These are phyloP conservation scores for Ceratina australensis DNA, from an alignment of 1,140 invertebrate species.

Conservation along the genomic window DNA sequence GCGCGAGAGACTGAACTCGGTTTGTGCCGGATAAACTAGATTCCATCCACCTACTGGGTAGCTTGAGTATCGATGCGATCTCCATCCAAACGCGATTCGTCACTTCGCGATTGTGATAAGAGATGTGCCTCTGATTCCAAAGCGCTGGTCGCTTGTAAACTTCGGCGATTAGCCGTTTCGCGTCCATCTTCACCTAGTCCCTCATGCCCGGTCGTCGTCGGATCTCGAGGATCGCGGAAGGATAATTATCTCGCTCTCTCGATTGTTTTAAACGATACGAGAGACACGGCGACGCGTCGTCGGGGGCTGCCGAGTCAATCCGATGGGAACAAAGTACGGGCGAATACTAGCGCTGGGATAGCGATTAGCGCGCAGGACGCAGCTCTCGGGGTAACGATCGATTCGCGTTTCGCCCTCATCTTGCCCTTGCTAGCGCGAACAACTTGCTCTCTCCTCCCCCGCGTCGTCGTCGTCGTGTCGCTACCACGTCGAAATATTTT, in stretches of 20 bases:
- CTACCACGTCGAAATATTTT: background rate
- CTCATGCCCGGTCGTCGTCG: constrained; percentile 57
- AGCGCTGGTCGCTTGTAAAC: constrained; percentile 76
- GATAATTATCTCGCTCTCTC: too few species aligned
- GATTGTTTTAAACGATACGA: background rate
- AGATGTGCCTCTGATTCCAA: constrained; percentile 76
- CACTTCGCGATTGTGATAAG: constrained; percentile 77
- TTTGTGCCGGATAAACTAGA: constrained; percentile 16
- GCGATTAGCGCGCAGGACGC: constrained; percentile 77
- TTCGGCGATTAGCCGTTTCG: constrained; percentile 76
- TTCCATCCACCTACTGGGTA: constrained; percentile 72
- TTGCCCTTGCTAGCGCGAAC: constrained; percentile 72
- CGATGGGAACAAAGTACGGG: constrained; percentile 65
- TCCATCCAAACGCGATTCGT: constrained; percentile 77
- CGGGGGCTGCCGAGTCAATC: constrained; percentile 44
- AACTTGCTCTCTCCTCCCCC: constrained; percentile 40
- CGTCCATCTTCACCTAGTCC: constrained; percentile 75
- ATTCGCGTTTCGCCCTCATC: constrained; percentile 72
- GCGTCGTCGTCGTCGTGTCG: too few species aligned
- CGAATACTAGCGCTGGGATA: constrained; percentile 75
- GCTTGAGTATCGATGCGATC: constrained; percentile 75
- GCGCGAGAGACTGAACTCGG: constrained; percentile 29
- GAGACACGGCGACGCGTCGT: constrained; percentile 9
- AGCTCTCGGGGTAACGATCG: constrained; percentile 71
- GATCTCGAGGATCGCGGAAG: too few species aligned